Conservation (phyloP, 2,113 vertebrate species). For the Tapirus terrestris region DNA sequence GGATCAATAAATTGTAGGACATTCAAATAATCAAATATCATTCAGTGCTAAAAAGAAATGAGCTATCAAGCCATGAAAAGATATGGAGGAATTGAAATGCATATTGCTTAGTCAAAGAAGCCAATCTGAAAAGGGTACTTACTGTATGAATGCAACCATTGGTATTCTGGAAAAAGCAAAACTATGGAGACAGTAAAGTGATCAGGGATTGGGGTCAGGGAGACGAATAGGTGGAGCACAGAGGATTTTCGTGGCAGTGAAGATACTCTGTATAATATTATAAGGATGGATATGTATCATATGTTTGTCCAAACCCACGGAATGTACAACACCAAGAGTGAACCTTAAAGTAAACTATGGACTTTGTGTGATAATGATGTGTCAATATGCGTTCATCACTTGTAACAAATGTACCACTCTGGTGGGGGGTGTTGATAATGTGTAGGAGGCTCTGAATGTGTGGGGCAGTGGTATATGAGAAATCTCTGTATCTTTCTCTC, state of each 20-base stretch:
- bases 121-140: not conserved
- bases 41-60: not conserved
- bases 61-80: not conserved
- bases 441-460: not conserved
- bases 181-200: not conserved
- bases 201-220: not conserved
- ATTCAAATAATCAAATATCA: not conserved
- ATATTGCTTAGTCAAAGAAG: not conserved
- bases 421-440: not conserved
- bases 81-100: not conserved
- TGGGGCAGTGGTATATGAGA: not conserved
- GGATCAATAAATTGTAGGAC: not conserved
- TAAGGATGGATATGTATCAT: not conserved
- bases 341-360: not conserved
- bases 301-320: not conserved
- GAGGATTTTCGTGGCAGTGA: not conserved
- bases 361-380: not conserved
- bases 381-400: not conserved
- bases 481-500: not conserved
- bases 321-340: not conserved
- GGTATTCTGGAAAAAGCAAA: not conserved
- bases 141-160: not conserved
- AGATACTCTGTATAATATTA: not conserved
- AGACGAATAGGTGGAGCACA: not conserved
- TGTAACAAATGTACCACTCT: not conserved